phyloP scores from a whole-genome alignment of 2,797 vertebrate genomes.

The Poecilia gillii region DNA sequence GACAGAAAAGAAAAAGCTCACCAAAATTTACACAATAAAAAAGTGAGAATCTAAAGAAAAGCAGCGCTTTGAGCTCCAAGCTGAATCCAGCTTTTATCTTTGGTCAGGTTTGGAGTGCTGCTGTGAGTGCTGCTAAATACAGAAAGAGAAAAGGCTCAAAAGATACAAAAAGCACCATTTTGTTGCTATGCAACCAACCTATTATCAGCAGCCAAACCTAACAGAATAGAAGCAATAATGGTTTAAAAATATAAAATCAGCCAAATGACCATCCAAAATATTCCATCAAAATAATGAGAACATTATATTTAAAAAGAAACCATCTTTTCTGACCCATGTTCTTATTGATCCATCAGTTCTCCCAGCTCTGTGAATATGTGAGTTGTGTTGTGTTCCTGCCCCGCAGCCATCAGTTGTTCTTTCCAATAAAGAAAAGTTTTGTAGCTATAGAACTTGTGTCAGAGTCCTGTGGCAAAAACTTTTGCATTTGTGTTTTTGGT shows the following conservation, averaged over 20 bases:
- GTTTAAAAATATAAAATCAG: conserved; percentile 13
- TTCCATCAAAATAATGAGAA: not conserved
- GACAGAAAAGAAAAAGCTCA: not conserved
- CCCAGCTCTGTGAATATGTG: not conserved
- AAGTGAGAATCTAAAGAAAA: conserved; percentile 4
- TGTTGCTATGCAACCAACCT: conserved; percentile 45
- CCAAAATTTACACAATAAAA: conserved; percentile 6
- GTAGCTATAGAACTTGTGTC: not conserved
- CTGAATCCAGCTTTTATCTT: conserved; percentile 43
- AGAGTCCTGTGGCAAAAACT: not conserved
- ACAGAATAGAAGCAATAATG: conserved; percentile 13
- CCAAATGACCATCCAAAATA: not conserved
- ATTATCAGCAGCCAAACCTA: conserved; percentile 21
- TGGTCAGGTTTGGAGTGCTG: conserved; percentile 39
- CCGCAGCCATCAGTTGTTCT: not conserved
- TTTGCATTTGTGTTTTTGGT: not conserved
- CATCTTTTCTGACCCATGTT: not conserved
- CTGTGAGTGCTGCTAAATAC: conserved; percentile 32
- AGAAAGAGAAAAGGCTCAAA: conserved; percentile 33
- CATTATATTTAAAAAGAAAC: not conserved
- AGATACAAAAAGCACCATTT: conserved; percentile 28
- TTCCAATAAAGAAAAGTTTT: not conserved
- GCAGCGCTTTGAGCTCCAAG: conserved; percentile 17
- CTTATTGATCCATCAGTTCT: not conserved
- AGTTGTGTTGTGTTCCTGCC: not conserved